Base-by-base conservation (phyloP, 2,797 vertebrate species). In the Chelonia mydas region DNA sequence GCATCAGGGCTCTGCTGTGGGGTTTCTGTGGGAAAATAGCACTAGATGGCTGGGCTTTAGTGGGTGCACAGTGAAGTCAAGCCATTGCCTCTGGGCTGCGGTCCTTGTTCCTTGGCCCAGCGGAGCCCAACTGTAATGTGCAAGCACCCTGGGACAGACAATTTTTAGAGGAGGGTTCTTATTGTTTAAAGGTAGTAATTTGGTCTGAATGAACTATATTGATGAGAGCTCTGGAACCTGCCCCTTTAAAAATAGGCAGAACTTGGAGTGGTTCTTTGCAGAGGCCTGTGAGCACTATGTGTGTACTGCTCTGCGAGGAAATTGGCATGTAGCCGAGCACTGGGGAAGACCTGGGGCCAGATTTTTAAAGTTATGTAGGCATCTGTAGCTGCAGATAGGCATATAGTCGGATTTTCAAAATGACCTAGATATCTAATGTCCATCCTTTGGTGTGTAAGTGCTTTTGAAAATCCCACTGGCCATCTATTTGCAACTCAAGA, bases 211-310 rank as follows among this genome's bases (percentile, higher is more conserved):
- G 53, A 89, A 23, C 9, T 7, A n/a, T 12, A 21, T 54, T 31
- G 50, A n/a, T 91, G 57, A 57, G 6, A 79, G 23, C 5, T 11
- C 0, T 0, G 16, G 47, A 41, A 84, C 11, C 45, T 23, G 51
- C 17, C 27, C 59, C 31, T 55, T 72, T 51, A 0, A 0, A 1
- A 3, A 57, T 19, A 0, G 0, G 61, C 31, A 65, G 61, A 65
- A n/a, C 15, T n/a, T 33, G 61, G 15, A 16, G 15, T 19, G 61
- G 21, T 37, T 33, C 65, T 72, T 57, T n/a, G 45, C 0, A 1
- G 37, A 13, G 0, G 4, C n/a, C 81, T 54, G 12, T 45, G 55
- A 31, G 50, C 0, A 0, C 15, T 49, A 61, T 0, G 0, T 7
- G 77, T 28, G 27, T 9, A 80, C 50, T 37, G 10, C 47, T 45